Base-by-base conservation (phyloP, 2,113 vertebrate species). In the Leucoraja erinaceus region DNA sequence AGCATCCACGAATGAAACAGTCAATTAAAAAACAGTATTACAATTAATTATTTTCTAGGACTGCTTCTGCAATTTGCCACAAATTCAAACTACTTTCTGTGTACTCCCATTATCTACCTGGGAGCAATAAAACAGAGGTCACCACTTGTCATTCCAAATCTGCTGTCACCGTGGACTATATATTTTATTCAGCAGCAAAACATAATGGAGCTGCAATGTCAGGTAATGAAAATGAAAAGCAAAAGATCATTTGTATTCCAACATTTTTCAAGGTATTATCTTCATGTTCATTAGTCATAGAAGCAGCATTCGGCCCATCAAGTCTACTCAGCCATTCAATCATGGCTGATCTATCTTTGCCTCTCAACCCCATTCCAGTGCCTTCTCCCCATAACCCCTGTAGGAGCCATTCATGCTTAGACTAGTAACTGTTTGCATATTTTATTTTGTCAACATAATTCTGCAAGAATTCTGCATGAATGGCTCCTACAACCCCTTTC, bases 81-180 rank as follows among this genome's bases (percentile, higher is more conserved):
- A 76, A 92, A 47, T 96, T 99, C 93, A 97, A 95, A 93, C 95
- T 99, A 93, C 97, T 96, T 25, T 99, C 99, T 8, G 97, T 97
- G 1, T 99, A 99, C 93, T 96, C 96, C 8, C 98, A 99, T 94
- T 96, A 94, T 93, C 94, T 97, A 93, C 94, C 94, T 94, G 97
- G 96, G 93, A 97, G 96, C 22, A 96, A 97, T 4, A 74, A 96
- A 25, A 97, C 97, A n/a, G 99, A 99, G 95, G 96, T 99, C 95
- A 99, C 98, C 28, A 99, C 98, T 61, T 98, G 97, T 93, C 98
- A 99, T 94, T 98, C 98, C 6, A 96, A 95, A 94, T 97, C 97
- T 0, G 97, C 98, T 94, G 94, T 97, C 93, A 99, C 98, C 0
- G 98, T 99, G 93, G 99, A 99, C 94, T 99, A 99, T 94, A 98